Percentiles rank a stretch among this genome's conserved stretches.
Conservation (phyloP, 2,888 invertebrate species). For the Lysandra bellargus region DNA sequence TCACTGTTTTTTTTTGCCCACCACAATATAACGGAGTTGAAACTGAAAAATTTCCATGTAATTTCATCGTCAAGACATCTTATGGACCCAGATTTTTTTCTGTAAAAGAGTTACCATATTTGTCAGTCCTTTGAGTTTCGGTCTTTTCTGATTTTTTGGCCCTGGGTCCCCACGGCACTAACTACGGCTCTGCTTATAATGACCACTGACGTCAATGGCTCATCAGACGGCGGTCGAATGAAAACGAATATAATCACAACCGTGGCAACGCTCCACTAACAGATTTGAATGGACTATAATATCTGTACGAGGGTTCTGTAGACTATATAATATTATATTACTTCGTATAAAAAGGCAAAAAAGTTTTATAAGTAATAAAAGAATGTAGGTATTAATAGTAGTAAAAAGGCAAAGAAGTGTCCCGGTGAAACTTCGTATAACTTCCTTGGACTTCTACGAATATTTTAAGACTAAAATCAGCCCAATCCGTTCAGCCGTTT, state of each 20-base stretch:
- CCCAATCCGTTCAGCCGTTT: too few relatives aligned
- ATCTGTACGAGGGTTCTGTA: neutral
- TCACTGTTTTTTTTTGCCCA: too few relatives aligned
- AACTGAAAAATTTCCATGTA: neutral
- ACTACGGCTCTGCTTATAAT: neutral
- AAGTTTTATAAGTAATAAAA: neutral
- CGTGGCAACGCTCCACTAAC: neutral
- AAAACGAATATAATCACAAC: neutral
- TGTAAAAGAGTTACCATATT: neutral
- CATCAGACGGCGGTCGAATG: neutral
- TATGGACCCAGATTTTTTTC: too few relatives aligned
- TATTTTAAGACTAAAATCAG: too few relatives aligned
- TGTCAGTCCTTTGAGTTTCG: neutral
- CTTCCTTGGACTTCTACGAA: too few relatives aligned
- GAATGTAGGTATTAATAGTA: too few relatives aligned
- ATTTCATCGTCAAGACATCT: neutral
- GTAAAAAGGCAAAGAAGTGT: too few relatives aligned
- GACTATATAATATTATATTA: neutral
- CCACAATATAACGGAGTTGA: neutral
- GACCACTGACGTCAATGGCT: constrained; percentile 3
- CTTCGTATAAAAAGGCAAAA: neutral
- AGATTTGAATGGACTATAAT: neutral
- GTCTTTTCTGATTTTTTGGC: neutral
- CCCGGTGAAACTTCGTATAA: too few relatives aligned
- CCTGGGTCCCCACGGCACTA: neutral